Base-by-base conservation (phyloP, 2,113 vertebrate species). In the Saguinus midas region DNA sequence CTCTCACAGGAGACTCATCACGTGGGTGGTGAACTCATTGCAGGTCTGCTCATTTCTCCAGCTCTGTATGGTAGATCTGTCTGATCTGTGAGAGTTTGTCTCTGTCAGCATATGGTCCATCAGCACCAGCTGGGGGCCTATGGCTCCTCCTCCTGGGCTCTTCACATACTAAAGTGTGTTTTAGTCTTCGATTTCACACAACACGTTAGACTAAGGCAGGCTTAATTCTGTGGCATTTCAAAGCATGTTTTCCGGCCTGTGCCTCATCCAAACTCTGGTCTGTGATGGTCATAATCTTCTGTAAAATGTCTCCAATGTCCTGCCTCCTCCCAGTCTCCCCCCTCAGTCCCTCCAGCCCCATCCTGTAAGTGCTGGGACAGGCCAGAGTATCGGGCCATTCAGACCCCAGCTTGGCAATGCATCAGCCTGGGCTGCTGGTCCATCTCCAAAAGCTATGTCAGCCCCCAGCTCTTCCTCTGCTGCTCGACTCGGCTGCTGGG, bases 221-320 rank as follows among this genome's bases (percentile, higher is more conserved):
- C 52, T 52, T 52, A 5, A 52, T 52, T 52, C 52, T 17, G 16
- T 52, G 52, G 52, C 52, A 52, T 17, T 52, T 52, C 4, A 52
- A 52, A 52, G 52, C 52, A 52, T 52, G 16, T 52, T 52, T 52
- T 52, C 99, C 99, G 99, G 99, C 99, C 99, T 99, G 99, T 92
- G 99, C 99, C 98, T 99, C 99, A 95, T 99, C 99, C 99, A 99
- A 99, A 99, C 99, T 99, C 98, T 99, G 99, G 97, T 99, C 99
- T 80, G 99, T 99, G 99, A 99, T 99, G 99, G 99, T 99, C 99
- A 99, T 99, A 91, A 99, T 99, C 98, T 99, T 99, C 99, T 99
- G 99, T 98, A 99, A 99, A 98, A 99, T 99, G 99, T 99, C 99
- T 98, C 99, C 99, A 97, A 99, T 99, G 99, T 99, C 99, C 98